A percentile compares a stretch with the other conserved stretches of the same genome.
phyloP scores from a whole-genome alignment of 2,797 vertebrate species.

The Sebastiscus tertius region DNA sequence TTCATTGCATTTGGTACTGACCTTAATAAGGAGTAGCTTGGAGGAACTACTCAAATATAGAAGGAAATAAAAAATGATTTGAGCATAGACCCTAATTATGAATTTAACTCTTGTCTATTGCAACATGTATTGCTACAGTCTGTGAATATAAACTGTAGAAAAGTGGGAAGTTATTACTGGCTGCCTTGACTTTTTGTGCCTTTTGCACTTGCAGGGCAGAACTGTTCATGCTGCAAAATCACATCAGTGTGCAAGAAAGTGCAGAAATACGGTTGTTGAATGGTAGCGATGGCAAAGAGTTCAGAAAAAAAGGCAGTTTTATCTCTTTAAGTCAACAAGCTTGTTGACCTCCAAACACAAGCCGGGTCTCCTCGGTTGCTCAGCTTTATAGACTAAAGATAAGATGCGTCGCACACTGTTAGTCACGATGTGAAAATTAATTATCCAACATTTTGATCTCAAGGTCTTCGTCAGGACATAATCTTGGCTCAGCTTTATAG shows the following conservation, averaged over 20 bases:
- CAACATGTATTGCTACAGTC: neutral
- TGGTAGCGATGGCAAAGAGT: neutral
- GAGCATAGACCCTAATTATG: neutral
- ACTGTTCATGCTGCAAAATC: neutral
- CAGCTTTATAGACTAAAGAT: neutral
- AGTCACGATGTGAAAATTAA: neutral
- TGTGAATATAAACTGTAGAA: neutral
- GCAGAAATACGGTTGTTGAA: neutral
- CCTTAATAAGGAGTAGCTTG: neutral
- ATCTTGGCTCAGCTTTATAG: neutral
- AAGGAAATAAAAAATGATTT: neutral
- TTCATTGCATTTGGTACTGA: neutral
- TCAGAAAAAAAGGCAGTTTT: neutral
- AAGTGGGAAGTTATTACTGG: neutral
- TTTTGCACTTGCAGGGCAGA: neutral
- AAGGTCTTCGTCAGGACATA: neutral
- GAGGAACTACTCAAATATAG: neutral
- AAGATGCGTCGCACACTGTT: neutral
- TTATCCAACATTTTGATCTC: slow-evolving; percentile 1
- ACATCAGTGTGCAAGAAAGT: neutral
- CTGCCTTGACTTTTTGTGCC: neutral
- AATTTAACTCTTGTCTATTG: neutral
- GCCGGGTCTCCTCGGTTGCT: fast-evolving
- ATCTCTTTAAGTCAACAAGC: neutral
- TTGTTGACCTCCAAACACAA: neutral